phyloP scores from a whole-genome alignment of 2,797 vertebrate species.

The Lycodopsis pacificus region DNA sequence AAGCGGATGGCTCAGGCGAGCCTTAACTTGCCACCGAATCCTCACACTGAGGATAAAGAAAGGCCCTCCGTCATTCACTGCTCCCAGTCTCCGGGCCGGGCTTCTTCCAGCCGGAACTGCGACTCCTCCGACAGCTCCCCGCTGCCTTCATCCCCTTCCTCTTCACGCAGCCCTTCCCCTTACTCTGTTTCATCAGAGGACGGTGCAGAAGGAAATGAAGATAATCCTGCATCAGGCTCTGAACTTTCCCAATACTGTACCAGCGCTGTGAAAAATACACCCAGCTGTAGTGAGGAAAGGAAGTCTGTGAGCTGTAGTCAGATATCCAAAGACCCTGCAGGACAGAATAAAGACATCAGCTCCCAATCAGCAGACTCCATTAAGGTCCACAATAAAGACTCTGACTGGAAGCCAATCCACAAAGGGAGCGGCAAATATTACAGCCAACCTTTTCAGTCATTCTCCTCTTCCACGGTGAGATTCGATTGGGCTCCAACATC shows the following conservation, averaged over 20 bases:
- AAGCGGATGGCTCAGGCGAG: conserved; percentile 94
- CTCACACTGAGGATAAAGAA: conserved; percentile 70
- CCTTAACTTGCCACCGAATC: conserved; percentile 67
- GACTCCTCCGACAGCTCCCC: conserved; percentile 80
- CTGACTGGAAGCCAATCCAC: conserved; percentile 65
- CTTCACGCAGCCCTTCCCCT: conserved; percentile 80
- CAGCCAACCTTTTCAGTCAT: conserved; percentile 17
- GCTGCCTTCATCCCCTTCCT: conserved; percentile 69
- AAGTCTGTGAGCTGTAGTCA: conserved; percentile 63
- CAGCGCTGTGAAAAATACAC: conserved; percentile 40
- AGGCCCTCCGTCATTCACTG: conserved; percentile 75
- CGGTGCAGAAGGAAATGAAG: conserved; percentile 50
- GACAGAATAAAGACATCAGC: conserved; percentile 52
- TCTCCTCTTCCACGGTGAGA: conserved; percentile 58
- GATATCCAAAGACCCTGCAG: conserved; percentile 54
- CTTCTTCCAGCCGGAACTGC: conserved; percentile 62
- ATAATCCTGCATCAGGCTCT: conserved; percentile 55
- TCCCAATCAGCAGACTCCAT: conserved; percentile 33
- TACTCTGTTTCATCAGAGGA: conserved; percentile 84
- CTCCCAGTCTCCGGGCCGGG: conserved; percentile 70
- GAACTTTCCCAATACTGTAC: conserved; percentile 40
- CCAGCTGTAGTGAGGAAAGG: conserved; percentile 43
- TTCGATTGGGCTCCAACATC: conserved; percentile 82
- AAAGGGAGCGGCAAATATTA: conserved; percentile 53
- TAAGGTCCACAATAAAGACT: conserved; percentile 66